Base-by-base conservation (phyloP, 2,113 vertebrate species). In the Amia ocellicauda region DNA sequence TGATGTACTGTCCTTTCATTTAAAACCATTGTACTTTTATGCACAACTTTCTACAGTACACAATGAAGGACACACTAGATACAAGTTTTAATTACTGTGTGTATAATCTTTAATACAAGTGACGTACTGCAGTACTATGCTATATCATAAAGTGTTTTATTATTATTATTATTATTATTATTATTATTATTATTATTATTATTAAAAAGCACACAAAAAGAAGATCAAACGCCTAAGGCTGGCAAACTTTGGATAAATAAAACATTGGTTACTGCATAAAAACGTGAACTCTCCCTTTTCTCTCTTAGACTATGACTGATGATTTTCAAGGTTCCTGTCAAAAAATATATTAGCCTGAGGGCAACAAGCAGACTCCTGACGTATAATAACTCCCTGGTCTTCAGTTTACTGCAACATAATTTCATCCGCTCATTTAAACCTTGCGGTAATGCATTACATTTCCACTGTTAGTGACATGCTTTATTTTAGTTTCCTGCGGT, bases 311-410 rank as follows among this genome's bases (percentile, higher is more conserved):
- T 54, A 27, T 27, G n/a, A 23, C 51, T 54, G 22, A 22, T 54
- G 20, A 22, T 22, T 54, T 23, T 16, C 31, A 54, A 54, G 4
- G 51, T 23, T 54, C n/a, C 51, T 54, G 51, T 54, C 51, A 54
- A 24, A 27, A 54, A n/a, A 19, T 54, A 23, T 24, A 54, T 22
- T 54, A 14, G 51, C 51, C 24, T 22, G 11, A 54, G 51, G 51
- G 51, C 51, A 54, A 54, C 51, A 54, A 4, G 20, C 20, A 54
- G 7, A 27, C n/a, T 24, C 7, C 24, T 13, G 24, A 54, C 11
- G 10, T 22, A 3, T 23, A 54, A 54, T 54, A 27, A 54, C 11
- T 54, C 51, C 51, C 51, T 22, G 22, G 20, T 54, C 10, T 54
- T n/a, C 24, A 16, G 51, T 54, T 3, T 27, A 54, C 31, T 11